Evolutionary conservation across 1,140 invertebrate species (phyloP).

Genomic region (Babylonia areolata): DNA sequence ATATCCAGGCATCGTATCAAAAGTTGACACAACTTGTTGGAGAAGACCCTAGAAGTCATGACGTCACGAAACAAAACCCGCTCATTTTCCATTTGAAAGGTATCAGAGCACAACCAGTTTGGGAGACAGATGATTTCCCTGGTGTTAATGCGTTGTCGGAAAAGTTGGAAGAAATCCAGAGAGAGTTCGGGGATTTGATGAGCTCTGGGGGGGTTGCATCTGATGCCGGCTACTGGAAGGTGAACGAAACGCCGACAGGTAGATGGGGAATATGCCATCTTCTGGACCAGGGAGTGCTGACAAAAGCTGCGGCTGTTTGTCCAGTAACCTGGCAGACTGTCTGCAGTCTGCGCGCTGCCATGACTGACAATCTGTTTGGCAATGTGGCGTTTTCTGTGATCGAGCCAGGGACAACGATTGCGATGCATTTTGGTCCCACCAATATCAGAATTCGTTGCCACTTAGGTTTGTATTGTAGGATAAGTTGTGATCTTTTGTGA

Average conservation of each 20-base stretch:
- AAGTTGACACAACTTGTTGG: neutral
- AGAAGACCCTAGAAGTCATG: neutral
- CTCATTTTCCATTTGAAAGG: conserved; percentile 46
- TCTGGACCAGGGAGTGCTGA: conserved; percentile 62
- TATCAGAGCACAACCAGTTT: conserved; percentile 37
- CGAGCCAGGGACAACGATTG: conserved; percentile 61
- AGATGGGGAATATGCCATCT: conserved; percentile 65
- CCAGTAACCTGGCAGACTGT: conserved; percentile 56
- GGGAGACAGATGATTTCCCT: conserved; percentile 41
- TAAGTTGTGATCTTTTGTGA: too few species aligned
- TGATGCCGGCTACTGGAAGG: conserved; percentile 46
- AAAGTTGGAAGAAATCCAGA: conserved; percentile 48
- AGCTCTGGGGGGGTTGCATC: neutral
- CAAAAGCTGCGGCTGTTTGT: conserved; percentile 49
- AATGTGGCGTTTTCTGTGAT: conserved; percentile 68
- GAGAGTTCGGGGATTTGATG: conserved; percentile 48
- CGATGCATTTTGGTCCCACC: conserved; percentile 64
- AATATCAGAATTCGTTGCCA: conserved; percentile 65
- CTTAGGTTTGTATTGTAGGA: conserved; percentile 56
- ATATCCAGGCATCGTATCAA: conserved; percentile 24
- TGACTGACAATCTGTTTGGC: conserved; percentile 64
- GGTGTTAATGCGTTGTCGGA: conserved; percentile 42
- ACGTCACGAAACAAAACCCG: conserved; percentile 39
- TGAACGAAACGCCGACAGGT: conserved; percentile 61
- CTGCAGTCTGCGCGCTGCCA: conserved; percentile 45